These are phyloP conservation scores for Lydus trimaculatus DNA, from an alignment of 2,888 invertebrate genomes.

Conservation along the genomic window DNA sequence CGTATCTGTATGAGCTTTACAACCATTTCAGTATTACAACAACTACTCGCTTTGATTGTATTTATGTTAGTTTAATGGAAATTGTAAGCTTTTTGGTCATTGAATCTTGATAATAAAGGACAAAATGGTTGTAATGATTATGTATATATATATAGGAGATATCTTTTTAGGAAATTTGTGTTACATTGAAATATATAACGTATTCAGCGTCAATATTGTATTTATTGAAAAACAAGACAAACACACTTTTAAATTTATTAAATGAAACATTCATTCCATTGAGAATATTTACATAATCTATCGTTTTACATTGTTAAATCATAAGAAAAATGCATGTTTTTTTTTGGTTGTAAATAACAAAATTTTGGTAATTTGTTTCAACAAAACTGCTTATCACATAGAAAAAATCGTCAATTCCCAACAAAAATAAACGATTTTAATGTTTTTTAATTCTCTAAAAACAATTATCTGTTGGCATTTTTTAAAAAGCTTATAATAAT, in stretches of 20 bases:
- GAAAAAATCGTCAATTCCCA: no score
- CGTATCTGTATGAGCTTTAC: neutral
- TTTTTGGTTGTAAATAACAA: conserved; percentile 16
- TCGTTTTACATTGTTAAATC: conserved; percentile 21
- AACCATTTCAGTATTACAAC: neutral
- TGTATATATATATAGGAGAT: no score
- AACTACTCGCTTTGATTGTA: neutral
- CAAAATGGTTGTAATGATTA: neutral
- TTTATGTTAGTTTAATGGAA: neutral
- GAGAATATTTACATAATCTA: conserved; percentile 26
- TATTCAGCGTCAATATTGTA: neutral
- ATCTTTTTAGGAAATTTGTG: neutral
- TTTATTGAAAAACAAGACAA: conserved; percentile 12
- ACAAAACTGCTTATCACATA: no score
- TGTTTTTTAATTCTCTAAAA: no score
- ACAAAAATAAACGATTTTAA: no score
- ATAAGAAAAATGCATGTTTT: neutral
- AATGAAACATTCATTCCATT: conserved; percentile 28
- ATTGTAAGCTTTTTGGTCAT: neutral
- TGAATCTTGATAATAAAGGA: neutral
- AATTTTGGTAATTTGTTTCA: conserved; percentile 29
- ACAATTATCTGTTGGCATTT: no score
- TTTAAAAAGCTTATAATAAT: no score
- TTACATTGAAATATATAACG: neutral
- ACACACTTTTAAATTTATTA: conserved; percentile 24